Percentiles rank a stretch among this genome's conserved stretches.
Conservation (phyloP, 2,113 vertebrate genomes). For the Spea bombifrons region DNA sequence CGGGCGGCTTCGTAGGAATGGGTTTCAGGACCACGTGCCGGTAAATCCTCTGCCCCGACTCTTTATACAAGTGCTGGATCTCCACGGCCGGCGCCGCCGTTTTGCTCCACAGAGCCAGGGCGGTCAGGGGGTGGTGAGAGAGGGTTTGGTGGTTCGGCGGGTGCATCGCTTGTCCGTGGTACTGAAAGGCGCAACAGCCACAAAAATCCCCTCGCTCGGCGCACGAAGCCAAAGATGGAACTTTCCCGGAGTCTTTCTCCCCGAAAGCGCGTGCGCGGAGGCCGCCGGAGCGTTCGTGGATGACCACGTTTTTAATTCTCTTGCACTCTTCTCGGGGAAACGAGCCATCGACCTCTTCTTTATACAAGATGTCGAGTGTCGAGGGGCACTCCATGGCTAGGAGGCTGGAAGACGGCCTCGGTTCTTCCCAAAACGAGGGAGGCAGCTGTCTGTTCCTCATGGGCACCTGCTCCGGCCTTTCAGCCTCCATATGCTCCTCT, state of each 20-base stretch:
- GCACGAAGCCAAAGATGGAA: constrained; percentile 65
- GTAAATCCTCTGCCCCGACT: constrained; percentile 69
- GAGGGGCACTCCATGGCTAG: constrained; percentile 48
- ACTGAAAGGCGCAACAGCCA: constrained; percentile 85
- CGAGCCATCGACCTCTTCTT: constrained; percentile 50
- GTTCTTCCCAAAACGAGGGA: constrained; percentile 96
- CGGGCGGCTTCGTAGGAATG: constrained; percentile 87
- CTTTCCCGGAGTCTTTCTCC: constrained; percentile 67
- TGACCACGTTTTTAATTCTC: constrained; percentile 63
- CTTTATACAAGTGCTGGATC: constrained; percentile 67
- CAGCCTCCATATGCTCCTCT: constrained; percentile 53
- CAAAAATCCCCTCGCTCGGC: constrained; percentile 69
- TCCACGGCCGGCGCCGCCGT: constrained; percentile 56
- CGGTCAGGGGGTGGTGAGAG: constrained; percentile 61
- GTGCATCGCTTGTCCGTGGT: constrained; percentile 78
- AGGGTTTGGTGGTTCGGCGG: constrained; percentile 68
- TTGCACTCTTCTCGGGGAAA: constrained; percentile 60
- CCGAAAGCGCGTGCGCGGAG: constrained; percentile 40
- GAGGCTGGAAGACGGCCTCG: constrained; percentile 68
- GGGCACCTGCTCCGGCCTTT: constrained; percentile 78
- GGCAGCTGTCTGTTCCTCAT: constrained; percentile 96
- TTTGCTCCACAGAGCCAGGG: constrained; percentile 79
- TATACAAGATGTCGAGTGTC: constrained; percentile 54
- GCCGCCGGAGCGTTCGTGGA: constrained; percentile 44
- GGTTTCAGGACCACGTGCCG: constrained; percentile 91